Conservation (phyloP, 2,888 invertebrate genomes). For the Rhorus exstirpatorius region DNA sequence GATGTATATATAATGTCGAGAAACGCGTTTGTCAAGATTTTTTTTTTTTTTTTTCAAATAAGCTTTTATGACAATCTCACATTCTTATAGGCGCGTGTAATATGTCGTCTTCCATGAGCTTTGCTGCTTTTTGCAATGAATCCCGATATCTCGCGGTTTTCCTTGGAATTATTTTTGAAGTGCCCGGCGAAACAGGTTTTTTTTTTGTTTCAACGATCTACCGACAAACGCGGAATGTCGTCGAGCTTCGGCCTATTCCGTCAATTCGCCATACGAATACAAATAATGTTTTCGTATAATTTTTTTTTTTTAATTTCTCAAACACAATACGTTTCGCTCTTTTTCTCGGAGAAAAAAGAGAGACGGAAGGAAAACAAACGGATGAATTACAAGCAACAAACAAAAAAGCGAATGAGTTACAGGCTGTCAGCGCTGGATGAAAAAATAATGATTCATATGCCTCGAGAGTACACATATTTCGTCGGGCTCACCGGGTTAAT, state of each 20-base stretch:
- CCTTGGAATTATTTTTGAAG: slow-evolving; percentile 67
- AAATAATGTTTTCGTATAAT: slow-evolving; percentile 26
- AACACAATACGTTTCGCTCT: slow-evolving; percentile 21
- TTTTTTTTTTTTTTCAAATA: slow-evolving; percentile 19
- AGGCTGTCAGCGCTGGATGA: slow-evolving; percentile 50
- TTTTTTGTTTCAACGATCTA: slow-evolving; percentile 44
- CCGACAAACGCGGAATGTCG: slow-evolving; percentile 50
- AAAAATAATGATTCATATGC: slow-evolving; percentile 56
- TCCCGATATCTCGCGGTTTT: slow-evolving; percentile 52
- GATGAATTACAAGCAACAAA: slow-evolving; percentile 61
- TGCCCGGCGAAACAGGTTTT: slow-evolving; percentile 53
- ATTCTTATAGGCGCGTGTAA: slow-evolving; percentile 6
- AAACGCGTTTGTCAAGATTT: slow-evolving; percentile 35
- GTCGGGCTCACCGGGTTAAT: slow-evolving; percentile 39
- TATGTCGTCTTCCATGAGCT: slow-evolving; percentile 13
- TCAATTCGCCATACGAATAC: slow-evolving; percentile 49
- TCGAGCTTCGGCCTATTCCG: slow-evolving; percentile 55
- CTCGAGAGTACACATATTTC: slow-evolving; percentile 52
- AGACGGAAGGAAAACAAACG: slow-evolving; percentile 25
- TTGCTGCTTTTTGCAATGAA: slow-evolving; percentile 38
- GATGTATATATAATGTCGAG: background rate
- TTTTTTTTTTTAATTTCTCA: slow-evolving; percentile 30
- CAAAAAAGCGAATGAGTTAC: slow-evolving; percentile 62
- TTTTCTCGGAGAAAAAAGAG: slow-evolving; percentile 47
- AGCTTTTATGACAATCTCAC: background rate